phyloP scores from a whole-genome alignment of 1,140 invertebrate species.

The Yoshiicerus persimilis region DNA sequence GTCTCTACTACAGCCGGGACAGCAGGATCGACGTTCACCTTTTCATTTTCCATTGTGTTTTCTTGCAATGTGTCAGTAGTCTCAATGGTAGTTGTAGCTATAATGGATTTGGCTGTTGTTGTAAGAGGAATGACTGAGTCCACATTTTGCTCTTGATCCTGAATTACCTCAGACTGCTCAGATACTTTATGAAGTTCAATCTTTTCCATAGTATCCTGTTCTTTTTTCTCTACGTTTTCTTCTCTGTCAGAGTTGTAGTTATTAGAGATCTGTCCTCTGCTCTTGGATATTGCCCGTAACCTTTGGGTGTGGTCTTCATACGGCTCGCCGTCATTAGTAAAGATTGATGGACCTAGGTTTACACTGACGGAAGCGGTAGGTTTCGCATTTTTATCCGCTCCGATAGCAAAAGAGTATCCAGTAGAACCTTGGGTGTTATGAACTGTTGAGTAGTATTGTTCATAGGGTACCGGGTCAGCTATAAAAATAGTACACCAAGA shows the following conservation, averaged over 20 bases:
- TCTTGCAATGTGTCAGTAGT: background rate
- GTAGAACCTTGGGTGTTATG: background rate
- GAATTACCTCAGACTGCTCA: too few relatives aligned
- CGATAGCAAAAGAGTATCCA: background rate
- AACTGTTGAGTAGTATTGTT: constrained; percentile 1
- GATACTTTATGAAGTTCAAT: background rate
- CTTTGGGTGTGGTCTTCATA: constrained; percentile 2
- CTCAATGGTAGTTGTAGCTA: background rate
- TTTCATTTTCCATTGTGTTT: background rate
- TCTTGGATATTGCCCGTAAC: background rate
- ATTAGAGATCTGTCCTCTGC: background rate
- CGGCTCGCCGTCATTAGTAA: background rate
- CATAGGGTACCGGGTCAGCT: background rate
- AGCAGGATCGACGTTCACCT: background rate
- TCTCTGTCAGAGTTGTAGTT: background rate
- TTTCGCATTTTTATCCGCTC: background rate
- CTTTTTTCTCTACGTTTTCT: background rate
- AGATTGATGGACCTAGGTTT: background rate
- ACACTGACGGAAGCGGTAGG: constrained; percentile 9
- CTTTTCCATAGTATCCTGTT: background rate
- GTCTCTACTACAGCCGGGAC: background rate
- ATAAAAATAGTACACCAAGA: background rate
- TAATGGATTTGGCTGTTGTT: background rate
- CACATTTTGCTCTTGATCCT: background rate
- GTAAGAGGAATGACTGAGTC: background rate